Percentiles rank a stretch among this genome's conserved stretches.
These are phyloP conservation scores for Prostheceraeus crozeri DNA, from an alignment of 2,888 invertebrate genomes.

Conservation along the genomic window DNA sequence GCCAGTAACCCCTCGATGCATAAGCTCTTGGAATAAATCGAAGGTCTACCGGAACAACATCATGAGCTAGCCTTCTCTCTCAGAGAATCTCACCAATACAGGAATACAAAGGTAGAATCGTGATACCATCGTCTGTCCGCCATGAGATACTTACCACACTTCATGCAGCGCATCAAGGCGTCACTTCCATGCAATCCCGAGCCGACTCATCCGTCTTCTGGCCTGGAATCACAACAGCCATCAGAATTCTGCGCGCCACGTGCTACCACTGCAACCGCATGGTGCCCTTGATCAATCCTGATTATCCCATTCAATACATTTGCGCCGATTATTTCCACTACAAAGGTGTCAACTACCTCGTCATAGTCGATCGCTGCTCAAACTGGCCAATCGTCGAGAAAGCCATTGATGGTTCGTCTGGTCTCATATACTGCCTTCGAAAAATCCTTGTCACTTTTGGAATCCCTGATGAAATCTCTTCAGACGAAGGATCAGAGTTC, in stretches of 20 bases:
- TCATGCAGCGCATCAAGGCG: conserved; percentile 11
- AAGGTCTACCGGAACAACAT: conserved; percentile 1
- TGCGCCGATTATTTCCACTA: conserved; percentile 39
- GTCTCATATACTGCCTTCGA: conserved; percentile 42
- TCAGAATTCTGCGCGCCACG: conserved; percentile 15
- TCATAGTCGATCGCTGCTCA: conserved; percentile 43
- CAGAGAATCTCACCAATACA: conserved; percentile 45
- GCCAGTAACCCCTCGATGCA: background rate
- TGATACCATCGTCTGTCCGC: background rate
- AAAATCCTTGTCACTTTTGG: conserved; percentile 43
- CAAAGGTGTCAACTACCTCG: conserved; percentile 42
- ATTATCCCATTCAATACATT: conserved; percentile 41
- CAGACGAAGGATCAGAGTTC: conserved; percentile 42
- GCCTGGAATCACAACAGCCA: conserved; percentile 43
- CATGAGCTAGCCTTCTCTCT: background rate
- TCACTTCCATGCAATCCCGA: conserved; percentile 12
- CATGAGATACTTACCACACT: conserved; percentile 5
- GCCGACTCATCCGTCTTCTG: conserved; percentile 44
- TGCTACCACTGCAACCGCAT: conserved; percentile 42
- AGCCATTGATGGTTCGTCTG: conserved; percentile 35
- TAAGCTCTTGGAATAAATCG: background rate
- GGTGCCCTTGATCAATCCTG: conserved; percentile 41
- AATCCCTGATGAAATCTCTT: conserved; percentile 43
- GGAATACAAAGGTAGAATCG: background rate
- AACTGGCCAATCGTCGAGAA: conserved; percentile 44